phyloP scores from a whole-genome alignment of 2,888 invertebrate genomes.

The Lepidocyrtoides sp. region DNA sequence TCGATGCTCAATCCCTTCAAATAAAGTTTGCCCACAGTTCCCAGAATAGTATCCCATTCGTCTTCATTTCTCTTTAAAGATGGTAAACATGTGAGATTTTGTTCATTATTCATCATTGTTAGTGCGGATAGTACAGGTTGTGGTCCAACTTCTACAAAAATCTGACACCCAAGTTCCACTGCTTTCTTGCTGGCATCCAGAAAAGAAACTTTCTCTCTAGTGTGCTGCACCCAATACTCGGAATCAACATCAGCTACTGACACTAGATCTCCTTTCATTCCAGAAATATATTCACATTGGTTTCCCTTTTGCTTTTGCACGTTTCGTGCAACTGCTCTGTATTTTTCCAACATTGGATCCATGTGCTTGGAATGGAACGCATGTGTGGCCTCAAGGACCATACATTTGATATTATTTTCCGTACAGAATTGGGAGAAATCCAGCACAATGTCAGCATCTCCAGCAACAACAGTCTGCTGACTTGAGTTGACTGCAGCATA shows the following conservation, averaged over 20 bases:
- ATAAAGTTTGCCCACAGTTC: slow-evolving; percentile 64
- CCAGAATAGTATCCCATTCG: too few species aligned
- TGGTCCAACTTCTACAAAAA: slow-evolving; percentile 77
- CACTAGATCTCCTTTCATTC: slow-evolving; percentile 58
- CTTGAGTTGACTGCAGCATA: slow-evolving; percentile 75
- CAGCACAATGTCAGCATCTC: slow-evolving; percentile 12
- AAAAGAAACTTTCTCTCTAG: slow-evolving; percentile 77
- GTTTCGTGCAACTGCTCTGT: slow-evolving; percentile 51
- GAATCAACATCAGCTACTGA: slow-evolving; percentile 19
- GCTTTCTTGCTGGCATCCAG: slow-evolving; percentile 58
- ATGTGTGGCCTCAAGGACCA: slow-evolving; percentile 59
- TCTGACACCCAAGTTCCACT: slow-evolving; percentile 53
- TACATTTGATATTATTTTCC: slow-evolving; percentile 18
- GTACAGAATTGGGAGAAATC: slow-evolving; percentile 39
- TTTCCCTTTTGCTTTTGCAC: too few species aligned
- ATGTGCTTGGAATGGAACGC: slow-evolving; percentile 78
- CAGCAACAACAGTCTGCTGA: slow-evolving; percentile 76
- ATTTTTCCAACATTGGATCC: slow-evolving; percentile 70
- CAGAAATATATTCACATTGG: slow-evolving; percentile 78
- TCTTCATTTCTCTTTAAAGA: slow-evolving; percentile 53
- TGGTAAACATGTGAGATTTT: slow-evolving; percentile 23
- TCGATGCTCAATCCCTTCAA: slow-evolving; percentile 69
- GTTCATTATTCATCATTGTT: slow-evolving; percentile 46
- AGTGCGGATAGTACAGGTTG: slow-evolving; percentile 78
- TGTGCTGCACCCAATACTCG: slow-evolving; percentile 79